A percentile compares a stretch with the other conserved stretches of the same genome.
Evolutionary conservation across 1,140 invertebrate genomes (phyloP).

Genomic region (Sweltsa coloradensis): DNA sequence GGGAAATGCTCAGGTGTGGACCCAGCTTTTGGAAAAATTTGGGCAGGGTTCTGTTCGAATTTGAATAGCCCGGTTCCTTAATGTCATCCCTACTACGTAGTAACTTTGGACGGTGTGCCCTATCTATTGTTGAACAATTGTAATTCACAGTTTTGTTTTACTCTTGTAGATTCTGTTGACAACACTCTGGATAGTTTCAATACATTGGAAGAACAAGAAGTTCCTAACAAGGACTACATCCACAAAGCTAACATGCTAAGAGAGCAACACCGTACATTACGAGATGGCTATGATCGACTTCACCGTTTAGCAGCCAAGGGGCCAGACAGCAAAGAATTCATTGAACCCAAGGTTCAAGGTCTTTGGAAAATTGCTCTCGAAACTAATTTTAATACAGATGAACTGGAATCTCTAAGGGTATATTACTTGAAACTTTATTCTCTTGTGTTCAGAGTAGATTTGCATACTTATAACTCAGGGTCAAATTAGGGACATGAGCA

Average conservation of each 20-base stretch:
- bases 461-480: too few species aligned
- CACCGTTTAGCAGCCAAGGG: constrained; percentile 57
- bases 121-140: too few species aligned
- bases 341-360: constrained; percentile 77
- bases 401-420: constrained; percentile 73
- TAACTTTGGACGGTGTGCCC: too few species aligned
- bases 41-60: too few species aligned
- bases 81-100: too few species aligned
- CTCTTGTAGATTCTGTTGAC: constrained; percentile 28
- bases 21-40: too few species aligned
- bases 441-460: too few species aligned
- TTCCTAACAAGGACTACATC: constrained; percentile 47
- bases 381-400: constrained; percentile 65
- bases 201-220: constrained; percentile 44
- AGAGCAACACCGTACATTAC: constrained; percentile 62
- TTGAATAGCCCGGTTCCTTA: too few species aligned
- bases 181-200: constrained; percentile 40
- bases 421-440: too few species aligned
- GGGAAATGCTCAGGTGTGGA: too few species aligned
- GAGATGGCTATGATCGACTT: constrained; percentile 67
- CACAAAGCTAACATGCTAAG: constrained; percentile 55
- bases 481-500: too few species aligned
- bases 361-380: constrained; percentile 72
- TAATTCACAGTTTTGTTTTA: constrained; percentile 3
- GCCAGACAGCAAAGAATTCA: constrained; percentile 69